These are phyloP conservation scores for Dione vanillae DNA, from an alignment of 2,888 invertebrate genomes.

Conservation along the genomic window DNA sequence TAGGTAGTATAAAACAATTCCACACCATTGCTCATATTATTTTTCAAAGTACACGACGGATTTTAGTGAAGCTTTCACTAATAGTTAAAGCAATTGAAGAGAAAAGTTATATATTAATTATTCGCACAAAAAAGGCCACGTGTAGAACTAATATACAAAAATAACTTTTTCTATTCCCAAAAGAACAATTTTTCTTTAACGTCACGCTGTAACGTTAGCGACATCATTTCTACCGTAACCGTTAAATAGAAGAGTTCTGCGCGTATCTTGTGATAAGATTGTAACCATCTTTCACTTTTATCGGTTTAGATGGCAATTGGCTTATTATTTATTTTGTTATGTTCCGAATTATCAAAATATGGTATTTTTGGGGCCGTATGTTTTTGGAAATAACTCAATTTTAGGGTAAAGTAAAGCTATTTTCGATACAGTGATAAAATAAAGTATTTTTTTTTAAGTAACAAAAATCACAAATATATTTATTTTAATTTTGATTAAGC, in stretches of 20 bases:
- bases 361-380: neutral
- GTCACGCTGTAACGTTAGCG: conserved; percentile 31
- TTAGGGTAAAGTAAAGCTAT: neutral
- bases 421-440: too few relatives aligned
- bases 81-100: too few relatives aligned
- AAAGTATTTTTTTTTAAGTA: neutral
- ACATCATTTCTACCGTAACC: conserved; percentile 46
- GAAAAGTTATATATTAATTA: too few relatives aligned
- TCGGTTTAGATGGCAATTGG: conserved; percentile 16
- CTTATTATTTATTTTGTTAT: conserved; percentile 30
- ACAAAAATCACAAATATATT: too few relatives aligned
- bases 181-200: neutral
- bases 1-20: too few relatives aligned
- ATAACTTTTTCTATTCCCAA: neutral
- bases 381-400: neutral
- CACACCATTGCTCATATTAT: too few relatives aligned
- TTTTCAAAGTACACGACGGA: too few relatives aligned
- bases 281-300: conserved; percentile 33
- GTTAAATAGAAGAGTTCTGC: conserved; percentile 43
- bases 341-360: neutral
- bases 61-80: too few relatives aligned
- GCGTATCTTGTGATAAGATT: conserved; percentile 40
- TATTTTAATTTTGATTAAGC: too few relatives aligned
- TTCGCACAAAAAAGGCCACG: neutral
- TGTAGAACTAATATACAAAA: neutral